Percentiles rank a stretch among this genome's conserved stretches.
These are phyloP conservation scores for Helicoverpa armigera DNA, from an alignment of 1,140 invertebrate genomes.

Conservation along the genomic window DNA sequence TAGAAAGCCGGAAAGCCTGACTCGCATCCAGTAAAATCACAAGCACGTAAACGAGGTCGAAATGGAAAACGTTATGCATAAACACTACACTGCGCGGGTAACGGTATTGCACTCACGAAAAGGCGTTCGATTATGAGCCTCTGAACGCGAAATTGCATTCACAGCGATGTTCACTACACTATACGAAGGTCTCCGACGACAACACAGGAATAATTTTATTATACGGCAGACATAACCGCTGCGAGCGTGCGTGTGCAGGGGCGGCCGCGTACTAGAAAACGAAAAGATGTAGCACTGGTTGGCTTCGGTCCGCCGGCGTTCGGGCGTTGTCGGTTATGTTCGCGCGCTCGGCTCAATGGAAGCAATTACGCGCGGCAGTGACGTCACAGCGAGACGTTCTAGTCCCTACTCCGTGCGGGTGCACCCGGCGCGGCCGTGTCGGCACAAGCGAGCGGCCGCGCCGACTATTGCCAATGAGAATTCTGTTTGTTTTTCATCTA, in stretches of 20 bases:
- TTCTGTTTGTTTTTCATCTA: no score
- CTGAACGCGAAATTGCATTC: slow-evolving; percentile 45
- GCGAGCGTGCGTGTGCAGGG: slow-evolving; percentile 67
- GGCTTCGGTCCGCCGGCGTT: slow-evolving; percentile 73
- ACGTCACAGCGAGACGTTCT: slow-evolving; percentile 64
- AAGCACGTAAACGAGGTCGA: slow-evolving; percentile 72
- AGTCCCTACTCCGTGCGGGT: slow-evolving; percentile 53
- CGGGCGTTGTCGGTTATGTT: slow-evolving; percentile 65
- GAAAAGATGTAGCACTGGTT: slow-evolving; percentile 76
- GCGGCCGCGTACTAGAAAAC: slow-evolving; percentile 81
- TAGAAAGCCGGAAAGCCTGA: slow-evolving; percentile 73
- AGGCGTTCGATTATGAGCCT: not conserved
- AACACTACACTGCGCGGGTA: slow-evolving; percentile 64
- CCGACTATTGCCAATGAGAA: no score
- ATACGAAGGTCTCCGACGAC: slow-evolving; percentile 55
- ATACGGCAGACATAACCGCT: slow-evolving; percentile 42
- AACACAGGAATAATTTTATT: slow-evolving; percentile 57
- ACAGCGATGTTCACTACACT: slow-evolving; percentile 58
- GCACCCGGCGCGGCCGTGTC: slow-evolving; percentile 51
- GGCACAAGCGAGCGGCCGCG: not conserved
- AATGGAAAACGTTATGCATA: slow-evolving; percentile 61
- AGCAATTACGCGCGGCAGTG: slow-evolving; percentile 66
- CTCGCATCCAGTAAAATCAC: slow-evolving; percentile 63
- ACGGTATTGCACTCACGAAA: slow-evolving; percentile 53
- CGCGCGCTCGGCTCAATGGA: slow-evolving; percentile 75